These are phyloP conservation scores for Periplaneta americana DNA, from an alignment of 1,140 invertebrate species.

Conservation along the genomic window DNA sequence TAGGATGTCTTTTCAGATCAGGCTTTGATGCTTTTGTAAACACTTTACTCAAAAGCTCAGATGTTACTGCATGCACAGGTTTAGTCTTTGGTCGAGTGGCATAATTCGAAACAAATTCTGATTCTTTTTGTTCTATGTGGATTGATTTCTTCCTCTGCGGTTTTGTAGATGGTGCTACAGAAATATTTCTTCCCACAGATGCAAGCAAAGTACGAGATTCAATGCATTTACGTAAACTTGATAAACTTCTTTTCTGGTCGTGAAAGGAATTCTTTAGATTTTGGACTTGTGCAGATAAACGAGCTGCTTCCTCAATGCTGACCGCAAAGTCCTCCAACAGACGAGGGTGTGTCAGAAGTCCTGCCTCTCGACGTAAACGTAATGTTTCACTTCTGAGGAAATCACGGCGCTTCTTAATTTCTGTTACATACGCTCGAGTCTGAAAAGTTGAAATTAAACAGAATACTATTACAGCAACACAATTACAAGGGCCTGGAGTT, in stretches of 20 bases:
- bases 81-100: background rate
- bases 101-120: background rate
- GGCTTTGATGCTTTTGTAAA: background rate
- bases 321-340: conserved; percentile 11
- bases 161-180: background rate
- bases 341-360: background rate
- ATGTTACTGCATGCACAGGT: background rate
- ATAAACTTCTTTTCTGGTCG: background rate
- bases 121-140: background rate
- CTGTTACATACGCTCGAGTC: background rate
- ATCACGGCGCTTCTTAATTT: conserved; percentile 3
- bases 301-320: background rate
- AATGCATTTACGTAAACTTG: background rate
- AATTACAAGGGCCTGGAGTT: no score
- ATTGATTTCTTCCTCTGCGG: background rate
- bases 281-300: background rate
- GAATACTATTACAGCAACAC: no score
- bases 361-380: background rate
- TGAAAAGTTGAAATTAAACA: background rate
- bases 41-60: background rate
- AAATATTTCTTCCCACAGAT: background rate
- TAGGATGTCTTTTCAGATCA: background rate
- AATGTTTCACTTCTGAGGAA: background rate
- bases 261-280: conserved; percentile 1
- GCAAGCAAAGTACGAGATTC: background rate